Evolutionary conservation across 2,797 vertebrate genomes (phyloP).

Genomic region (Dipus sagitta): DNA sequence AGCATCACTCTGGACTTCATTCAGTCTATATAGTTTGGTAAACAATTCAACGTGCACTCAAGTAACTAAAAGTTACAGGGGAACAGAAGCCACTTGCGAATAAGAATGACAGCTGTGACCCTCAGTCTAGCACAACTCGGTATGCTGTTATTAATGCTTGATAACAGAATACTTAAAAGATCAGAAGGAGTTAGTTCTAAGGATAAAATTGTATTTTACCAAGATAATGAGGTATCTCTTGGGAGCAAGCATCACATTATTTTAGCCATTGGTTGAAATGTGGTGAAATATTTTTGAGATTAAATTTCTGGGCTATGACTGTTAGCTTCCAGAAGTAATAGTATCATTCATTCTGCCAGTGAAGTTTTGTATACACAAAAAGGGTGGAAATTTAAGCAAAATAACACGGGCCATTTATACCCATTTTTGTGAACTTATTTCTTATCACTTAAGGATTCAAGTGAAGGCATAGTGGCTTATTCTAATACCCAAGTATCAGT

Average conservation of each 20-base stretch:
- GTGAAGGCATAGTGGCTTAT: not conserved
- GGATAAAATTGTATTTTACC: not conserved
- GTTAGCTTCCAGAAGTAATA: slow-evolving; percentile 19
- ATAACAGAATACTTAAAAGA: not conserved
- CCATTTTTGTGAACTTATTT: not conserved
- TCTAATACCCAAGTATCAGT: not conserved
- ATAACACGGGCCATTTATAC: not conserved
- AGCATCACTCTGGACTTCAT: not conserved
- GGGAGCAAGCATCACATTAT: not conserved
- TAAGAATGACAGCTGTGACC: not conserved
- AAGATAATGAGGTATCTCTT: not conserved
- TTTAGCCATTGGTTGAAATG: not conserved
- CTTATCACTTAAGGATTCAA: slow-evolving; percentile 17
- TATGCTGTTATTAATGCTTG: not conserved
- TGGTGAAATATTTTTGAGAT: slow-evolving; percentile 35
- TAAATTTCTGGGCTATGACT: not conserved
- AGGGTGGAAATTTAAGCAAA: not conserved
- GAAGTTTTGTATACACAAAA: slow-evolving; percentile 9
- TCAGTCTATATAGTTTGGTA: slow-evolving; percentile 40
- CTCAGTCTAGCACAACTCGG: not conserved
- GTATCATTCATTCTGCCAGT: not conserved
- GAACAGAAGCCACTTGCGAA: not conserved
- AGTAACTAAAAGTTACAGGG: not conserved
- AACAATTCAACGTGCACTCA: slow-evolving; percentile 12
- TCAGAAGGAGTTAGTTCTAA: not conserved